These are phyloP conservation scores for Silurus lanzhouensis DNA, from an alignment of 2,797 vertebrate species.

Conservation along the genomic window DNA sequence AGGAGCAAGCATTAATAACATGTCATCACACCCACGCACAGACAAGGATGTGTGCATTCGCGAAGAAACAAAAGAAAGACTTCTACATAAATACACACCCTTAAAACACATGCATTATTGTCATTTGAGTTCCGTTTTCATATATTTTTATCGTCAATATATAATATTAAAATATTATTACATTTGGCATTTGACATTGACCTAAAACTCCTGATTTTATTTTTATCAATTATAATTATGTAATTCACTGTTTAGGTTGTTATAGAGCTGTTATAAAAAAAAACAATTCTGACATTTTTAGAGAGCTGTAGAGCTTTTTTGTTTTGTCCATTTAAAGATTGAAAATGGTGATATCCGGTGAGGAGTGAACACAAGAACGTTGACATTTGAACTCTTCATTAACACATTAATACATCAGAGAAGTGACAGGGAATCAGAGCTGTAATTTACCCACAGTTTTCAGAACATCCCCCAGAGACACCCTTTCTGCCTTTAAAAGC, in stretches of 20 bases:
- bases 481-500: neutral
- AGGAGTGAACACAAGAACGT: constrained; percentile 17
- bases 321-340: neutral
- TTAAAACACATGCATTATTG: constrained; percentile 2
- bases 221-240: no score
- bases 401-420: constrained; percentile 46
- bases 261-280: no score
- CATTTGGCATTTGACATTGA: neutral
- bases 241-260: no score
- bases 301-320: neutral
- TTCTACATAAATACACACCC: constrained; percentile 29
- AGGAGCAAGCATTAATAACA: constrained; percentile 30
- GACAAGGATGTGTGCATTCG: constrained; percentile 13
- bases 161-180: neutral
- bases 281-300: neutral
- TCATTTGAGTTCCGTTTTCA: neutral
- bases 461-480: constrained; percentile 34
- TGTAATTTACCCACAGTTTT: constrained; percentile 50
- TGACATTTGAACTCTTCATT: constrained; percentile 60
- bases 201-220: no score
- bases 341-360: constrained; percentile 11
- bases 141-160: neutral
- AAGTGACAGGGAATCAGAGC: constrained; percentile 52
- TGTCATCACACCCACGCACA: neutral
- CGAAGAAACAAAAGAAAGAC: constrained; percentile 26